Conservation (phyloP, 1,140 invertebrate genomes). For the Polyergus mexicanus region DNA sequence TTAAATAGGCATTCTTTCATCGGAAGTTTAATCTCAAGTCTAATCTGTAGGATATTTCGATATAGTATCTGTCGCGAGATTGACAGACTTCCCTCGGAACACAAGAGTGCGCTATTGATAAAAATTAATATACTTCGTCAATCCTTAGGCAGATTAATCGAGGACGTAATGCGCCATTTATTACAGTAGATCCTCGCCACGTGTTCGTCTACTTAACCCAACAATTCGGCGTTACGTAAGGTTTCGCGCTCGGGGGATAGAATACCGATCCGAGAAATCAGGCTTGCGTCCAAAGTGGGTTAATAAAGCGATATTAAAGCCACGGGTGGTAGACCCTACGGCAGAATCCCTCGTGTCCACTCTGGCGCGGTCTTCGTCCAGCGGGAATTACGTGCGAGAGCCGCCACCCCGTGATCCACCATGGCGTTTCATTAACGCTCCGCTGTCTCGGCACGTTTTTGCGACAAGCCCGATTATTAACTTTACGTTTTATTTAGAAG, state of each 20-base stretch:
- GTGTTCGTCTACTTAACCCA: slow-evolving; percentile 16
- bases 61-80: not conserved
- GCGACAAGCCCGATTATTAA: slow-evolving; percentile 59
- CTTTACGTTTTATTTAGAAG: not conserved
- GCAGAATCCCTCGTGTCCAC: slow-evolving; percentile 79
- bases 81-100: not conserved
- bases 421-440: slow-evolving; percentile 76
- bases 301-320: slow-evolving; percentile 86
- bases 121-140: slow-evolving; percentile 20
- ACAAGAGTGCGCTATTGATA: not conserved
- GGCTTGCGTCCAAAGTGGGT: slow-evolving; percentile 78
- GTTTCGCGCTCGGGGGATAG: slow-evolving; percentile 10
- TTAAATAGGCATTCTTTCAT: not conserved
- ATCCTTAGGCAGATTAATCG: slow-evolving; percentile 17
- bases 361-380: slow-evolving; percentile 66
- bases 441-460: slow-evolving; percentile 58
- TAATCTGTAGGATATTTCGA: not conserved
- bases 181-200: slow-evolving; percentile 43
- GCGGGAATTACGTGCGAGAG: slow-evolving; percentile 74
- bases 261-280: slow-evolving; percentile 45
- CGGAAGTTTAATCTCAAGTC: not conserved
- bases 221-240: slow-evolving; percentile 56
- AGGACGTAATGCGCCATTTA: slow-evolving; percentile 23
- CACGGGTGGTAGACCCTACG: slow-evolving; percentile 76
- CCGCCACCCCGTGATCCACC: slow-evolving; percentile 67